Percentiles rank a stretch among this genome's conserved stretches.
phyloP scores from a whole-genome alignment of 2,113 vertebrate genomes.

The Sorex fumeus region DNA sequence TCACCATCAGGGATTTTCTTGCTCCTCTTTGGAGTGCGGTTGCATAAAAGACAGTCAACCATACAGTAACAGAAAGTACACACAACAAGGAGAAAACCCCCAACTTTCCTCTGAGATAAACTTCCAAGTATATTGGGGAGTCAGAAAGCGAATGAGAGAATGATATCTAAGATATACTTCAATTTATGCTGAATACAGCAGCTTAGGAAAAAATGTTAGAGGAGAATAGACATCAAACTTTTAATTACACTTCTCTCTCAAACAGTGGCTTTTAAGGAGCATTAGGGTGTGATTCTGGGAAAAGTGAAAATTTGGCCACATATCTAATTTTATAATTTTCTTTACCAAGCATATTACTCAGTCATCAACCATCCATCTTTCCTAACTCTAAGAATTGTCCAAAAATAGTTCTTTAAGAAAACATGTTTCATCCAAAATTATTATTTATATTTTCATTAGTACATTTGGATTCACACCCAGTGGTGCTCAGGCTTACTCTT shows the following conservation, averaged over 20 bases:
- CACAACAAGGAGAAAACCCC: not conserved
- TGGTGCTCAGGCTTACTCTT: too few relatives aligned
- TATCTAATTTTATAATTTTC: not conserved
- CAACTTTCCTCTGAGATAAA: not conserved
- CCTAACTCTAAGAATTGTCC: not conserved
- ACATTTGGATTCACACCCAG: not conserved
- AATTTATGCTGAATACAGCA: not conserved
- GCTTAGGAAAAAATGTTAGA: not conserved
- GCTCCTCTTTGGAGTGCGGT: too few relatives aligned
- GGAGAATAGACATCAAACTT: slow-evolving; percentile 9
- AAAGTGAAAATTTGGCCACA: not conserved
- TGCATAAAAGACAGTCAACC: not conserved
- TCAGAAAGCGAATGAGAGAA: not conserved
- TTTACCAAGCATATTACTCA: not conserved
- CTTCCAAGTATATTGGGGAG: not conserved
- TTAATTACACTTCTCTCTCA: not conserved
- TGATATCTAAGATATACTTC: not conserved
- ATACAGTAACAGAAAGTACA: not conserved
- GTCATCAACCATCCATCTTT: not conserved
- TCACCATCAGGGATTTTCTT: too few relatives aligned
- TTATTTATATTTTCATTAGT: not conserved
- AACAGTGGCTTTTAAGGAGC: not conserved
- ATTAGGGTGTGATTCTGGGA: not conserved
- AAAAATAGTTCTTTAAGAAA: not conserved
- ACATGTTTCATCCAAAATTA: not conserved